Conservation (phyloP, 2,888 invertebrate species). For the Rutpela maculata region DNA sequence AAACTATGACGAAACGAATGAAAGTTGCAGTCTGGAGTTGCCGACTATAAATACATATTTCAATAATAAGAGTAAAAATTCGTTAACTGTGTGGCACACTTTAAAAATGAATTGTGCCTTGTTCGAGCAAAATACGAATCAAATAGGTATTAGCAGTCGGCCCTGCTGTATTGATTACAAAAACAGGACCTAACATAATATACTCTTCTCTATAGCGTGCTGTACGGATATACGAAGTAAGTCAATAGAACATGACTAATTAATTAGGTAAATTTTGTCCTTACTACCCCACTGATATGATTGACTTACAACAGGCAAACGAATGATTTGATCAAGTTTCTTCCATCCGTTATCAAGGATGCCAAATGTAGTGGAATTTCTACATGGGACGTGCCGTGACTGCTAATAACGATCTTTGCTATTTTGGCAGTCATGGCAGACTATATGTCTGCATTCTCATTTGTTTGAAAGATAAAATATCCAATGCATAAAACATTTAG, state of each 20-base stretch:
- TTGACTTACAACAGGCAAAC: conserved; percentile 32
- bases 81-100: too few species aligned
- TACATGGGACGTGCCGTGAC: conserved; percentile 36
- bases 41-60: too few species aligned
- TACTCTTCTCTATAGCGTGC: neutral
- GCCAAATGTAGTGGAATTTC: conserved; percentile 40
- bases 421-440: conserved; percentile 19
- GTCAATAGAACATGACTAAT: conserved; percentile 13
- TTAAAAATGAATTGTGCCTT: too few species aligned
- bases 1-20: too few species aligned
- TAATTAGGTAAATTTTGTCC: conserved; percentile 14
- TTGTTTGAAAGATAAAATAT: conserved; percentile 12
- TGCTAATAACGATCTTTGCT: conserved; percentile 33
- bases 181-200: neutral
- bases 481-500: conserved; percentile 6
- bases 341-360: conserved; percentile 37
- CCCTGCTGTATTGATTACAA: too few species aligned
- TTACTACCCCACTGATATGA: conserved; percentile 9
- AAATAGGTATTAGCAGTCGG: too few species aligned
- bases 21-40: too few species aligned
- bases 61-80: too few species aligned
- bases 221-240: conserved; percentile 1
- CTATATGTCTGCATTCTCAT: conserved; percentile 32
- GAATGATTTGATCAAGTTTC: conserved; percentile 30
- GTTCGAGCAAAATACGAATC: too few species aligned